Evolutionary conservation across 2,888 invertebrate genomes (phyloP).

Genomic region (Tetranychus piercei): DNA sequence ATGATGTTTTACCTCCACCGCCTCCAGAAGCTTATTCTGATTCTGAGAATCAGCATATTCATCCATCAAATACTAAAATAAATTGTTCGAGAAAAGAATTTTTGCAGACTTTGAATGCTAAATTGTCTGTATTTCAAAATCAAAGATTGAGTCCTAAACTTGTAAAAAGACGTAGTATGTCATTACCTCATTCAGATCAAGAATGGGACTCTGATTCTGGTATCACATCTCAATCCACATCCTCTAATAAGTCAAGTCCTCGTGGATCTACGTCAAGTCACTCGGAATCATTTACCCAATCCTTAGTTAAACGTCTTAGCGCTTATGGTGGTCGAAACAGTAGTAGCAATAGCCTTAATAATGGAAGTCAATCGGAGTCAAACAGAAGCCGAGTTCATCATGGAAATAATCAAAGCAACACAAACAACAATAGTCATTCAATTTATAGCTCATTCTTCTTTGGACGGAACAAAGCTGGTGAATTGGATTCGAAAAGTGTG

Average conservation of each 20-base stretch:
- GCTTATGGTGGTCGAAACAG: neutral
- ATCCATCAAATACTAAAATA: constrained; percentile 18
- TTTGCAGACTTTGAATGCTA: constrained; percentile 42
- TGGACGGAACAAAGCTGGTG: neutral
- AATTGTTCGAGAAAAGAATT: constrained; percentile 19
- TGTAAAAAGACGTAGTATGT: constrained; percentile 18
- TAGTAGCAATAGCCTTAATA: too few species aligned
- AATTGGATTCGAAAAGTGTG: too few species aligned
- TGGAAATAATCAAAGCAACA: too few species aligned
- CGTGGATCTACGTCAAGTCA: constrained; percentile 6
- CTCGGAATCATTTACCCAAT: neutral
- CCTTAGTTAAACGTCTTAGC: neutral
- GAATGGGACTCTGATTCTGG: constrained; percentile 19
- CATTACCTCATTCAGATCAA: constrained; percentile 15
- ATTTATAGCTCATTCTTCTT: too few species aligned
- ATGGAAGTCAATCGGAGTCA: too few species aligned
- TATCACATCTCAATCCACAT: neutral
- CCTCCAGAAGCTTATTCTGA: constrained; percentile 34
- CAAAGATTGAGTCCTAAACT: constrained; percentile 17
- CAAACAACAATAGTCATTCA: too few species aligned
- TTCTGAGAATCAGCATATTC: neutral
- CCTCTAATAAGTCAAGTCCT: neutral
- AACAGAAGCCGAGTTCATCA: too few species aligned
- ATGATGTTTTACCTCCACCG: constrained; percentile 35
- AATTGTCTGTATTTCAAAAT: constrained; percentile 39